Base-by-base conservation (phyloP, 2,888 invertebrate species). In the Calameuta idolon region DNA sequence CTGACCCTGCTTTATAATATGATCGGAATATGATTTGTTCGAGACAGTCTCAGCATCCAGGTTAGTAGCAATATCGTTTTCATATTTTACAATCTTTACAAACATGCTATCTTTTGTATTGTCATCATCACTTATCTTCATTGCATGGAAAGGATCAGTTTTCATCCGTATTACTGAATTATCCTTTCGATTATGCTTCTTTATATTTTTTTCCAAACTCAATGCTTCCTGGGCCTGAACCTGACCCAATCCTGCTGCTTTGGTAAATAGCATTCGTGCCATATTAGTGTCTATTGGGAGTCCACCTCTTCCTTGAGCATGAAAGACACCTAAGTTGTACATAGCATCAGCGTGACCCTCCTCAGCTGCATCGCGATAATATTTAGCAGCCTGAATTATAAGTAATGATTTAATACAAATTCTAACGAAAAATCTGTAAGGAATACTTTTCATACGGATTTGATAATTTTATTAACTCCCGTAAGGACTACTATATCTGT, bases 251-350 rank as follows among this genome's bases (percentile, higher is more conserved):
- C 93, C 92, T 11, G 94, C 93, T 3, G 95, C 95, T 69, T 93
- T 93, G 55, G 92, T 89, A 73, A 94, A 93, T 71, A 94, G 91
- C 74, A 93, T 88, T 30, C 93, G 90, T 1, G 95, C 95, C 31
- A 90, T 93, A n/a, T 90, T 88, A 11, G 90, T 86, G 86, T 94
- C 93, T 23, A 92, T 88, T 11, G 91, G 84, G 1, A 95, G 90
- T 0, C 94, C 95, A 23, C 94, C 95, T 81, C 93, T 91, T 0
- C 95, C 95, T 86, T 94, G 94, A 2, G 94, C 94, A 88, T 95
- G 93, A 86, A 94, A 94, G 75, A 95, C 93, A 3, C 95, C 95
- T 76, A 96, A 92, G 88, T 96, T 96, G 88, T 95, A 96, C 85
- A 94, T 92, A 0, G 96, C 95, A 81, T 93, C 93, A 3, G 94